Conservation (phyloP, 2,797 vertebrate species). For the Austrolebias charrua region DNA sequence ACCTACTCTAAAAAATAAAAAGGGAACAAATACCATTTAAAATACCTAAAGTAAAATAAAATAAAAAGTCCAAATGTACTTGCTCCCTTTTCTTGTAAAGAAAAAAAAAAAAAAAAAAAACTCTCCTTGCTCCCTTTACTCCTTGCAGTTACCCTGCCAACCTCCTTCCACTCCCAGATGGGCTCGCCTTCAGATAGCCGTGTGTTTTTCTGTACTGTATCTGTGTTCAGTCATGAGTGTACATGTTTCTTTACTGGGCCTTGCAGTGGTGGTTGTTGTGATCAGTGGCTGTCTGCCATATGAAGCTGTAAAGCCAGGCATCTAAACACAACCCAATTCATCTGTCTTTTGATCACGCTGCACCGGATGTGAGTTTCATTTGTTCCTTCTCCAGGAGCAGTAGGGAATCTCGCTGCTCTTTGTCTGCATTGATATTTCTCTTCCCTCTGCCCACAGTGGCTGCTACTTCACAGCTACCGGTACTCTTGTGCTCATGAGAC, state of each 20-base stretch:
- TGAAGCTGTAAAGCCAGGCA: conserved; percentile 61
- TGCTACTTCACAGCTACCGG: conserved; percentile 6
- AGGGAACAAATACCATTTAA: too few relatives aligned
- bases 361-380: conserved; percentile 58
- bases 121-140: conserved; percentile 21
- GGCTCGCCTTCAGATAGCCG: conserved; percentile 42
- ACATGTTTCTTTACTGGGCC: conserved; percentile 26
- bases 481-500: conserved; percentile 8
- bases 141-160: conserved; percentile 62
- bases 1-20: too few relatives aligned
- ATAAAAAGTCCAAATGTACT: conserved; percentile 37
- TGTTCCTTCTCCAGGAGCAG: conserved; percentile 38
- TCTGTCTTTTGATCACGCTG: conserved; percentile 54
- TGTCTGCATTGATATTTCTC: conserved; percentile 12
- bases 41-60: conserved; percentile 44
- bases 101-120: too few relatives aligned
- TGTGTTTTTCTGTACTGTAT: conserved; percentile 33
- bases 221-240: conserved; percentile 23
- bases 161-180: conserved; percentile 62
- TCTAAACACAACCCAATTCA: conserved; percentile 58
- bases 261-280: conserved; percentile 15
- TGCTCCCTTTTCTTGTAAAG: conserved; percentile 55
- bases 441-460: conserved; percentile 29
- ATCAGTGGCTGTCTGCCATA: conserved; percentile 52
- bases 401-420: conserved; percentile 23